Conservation (phyloP, 2,113 vertebrate species). For the Siniperca chuatsi region DNA sequence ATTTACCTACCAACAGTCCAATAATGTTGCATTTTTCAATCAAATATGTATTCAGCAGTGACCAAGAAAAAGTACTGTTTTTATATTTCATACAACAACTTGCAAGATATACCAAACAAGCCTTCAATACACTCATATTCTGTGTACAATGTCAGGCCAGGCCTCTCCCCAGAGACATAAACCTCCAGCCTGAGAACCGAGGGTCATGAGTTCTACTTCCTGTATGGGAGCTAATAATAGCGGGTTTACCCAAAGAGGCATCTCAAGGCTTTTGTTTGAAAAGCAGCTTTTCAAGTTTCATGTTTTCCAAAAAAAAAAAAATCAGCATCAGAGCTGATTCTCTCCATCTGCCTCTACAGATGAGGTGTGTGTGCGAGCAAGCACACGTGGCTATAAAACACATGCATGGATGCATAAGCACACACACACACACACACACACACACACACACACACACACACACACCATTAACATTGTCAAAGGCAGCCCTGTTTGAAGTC, state of each 20-base stretch:
- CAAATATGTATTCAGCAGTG: not conserved
- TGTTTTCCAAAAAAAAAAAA: constrained; percentile 6
- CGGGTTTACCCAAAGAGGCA: constrained; percentile 46
- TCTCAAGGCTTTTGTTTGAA: constrained; percentile 58
- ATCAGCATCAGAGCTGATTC: constrained; percentile 36
- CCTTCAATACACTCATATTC: not conserved
- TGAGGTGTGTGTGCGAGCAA: not conserved
- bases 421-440: not conserved
- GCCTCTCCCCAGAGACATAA: constrained; percentile 46
- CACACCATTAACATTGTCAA: constrained; percentile 53
- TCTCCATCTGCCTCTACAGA: constrained; percentile 29
- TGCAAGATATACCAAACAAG: constrained; percentile 11
- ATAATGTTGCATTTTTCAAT: not conserved
- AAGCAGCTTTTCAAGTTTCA: constrained; percentile 38
- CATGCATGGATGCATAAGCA: constrained; percentile 14
- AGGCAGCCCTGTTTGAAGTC: constrained; percentile 70
- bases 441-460: not conserved
- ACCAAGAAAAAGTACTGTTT: not conserved
- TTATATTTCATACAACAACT: not conserved
- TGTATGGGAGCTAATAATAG: constrained; percentile 76
- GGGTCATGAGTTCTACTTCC: constrained; percentile 75
- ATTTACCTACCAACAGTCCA: not conserved
- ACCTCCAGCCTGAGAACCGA: constrained; percentile 65
- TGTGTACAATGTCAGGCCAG: constrained; percentile 8
- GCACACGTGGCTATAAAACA: constrained; percentile 23